Evolutionary conservation across 2,113 vertebrate species (phyloP).

Genomic region (Chaenogobius annularis): DNA sequence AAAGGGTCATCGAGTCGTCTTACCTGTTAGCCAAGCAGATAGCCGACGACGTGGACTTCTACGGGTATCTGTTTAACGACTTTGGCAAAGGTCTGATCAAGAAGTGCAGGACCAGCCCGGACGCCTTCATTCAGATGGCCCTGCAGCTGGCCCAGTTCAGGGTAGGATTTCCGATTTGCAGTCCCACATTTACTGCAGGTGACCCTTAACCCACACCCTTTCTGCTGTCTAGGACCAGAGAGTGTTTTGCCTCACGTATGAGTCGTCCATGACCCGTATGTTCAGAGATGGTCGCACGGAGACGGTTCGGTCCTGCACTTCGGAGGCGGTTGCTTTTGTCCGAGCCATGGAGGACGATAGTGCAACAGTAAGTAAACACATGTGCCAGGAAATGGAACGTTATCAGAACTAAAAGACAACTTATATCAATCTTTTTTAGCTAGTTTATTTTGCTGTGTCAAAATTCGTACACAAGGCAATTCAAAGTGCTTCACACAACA

Average conservation of each 20-base stretch:
- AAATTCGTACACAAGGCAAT: too few relatives aligned
- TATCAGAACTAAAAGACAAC: not conserved
- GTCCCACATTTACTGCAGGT: too few relatives aligned
- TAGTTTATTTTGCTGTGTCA: too few relatives aligned
- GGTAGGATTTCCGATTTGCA: slow-evolving; percentile 76
- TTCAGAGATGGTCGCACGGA: slow-evolving; percentile 94
- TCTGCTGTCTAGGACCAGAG: slow-evolving; percentile 82
- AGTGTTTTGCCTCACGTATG: slow-evolving; percentile 90
- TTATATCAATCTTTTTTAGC: not conserved
- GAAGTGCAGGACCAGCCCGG: slow-evolving; percentile 87
- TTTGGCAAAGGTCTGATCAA: slow-evolving; percentile 96
- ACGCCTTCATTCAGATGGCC: slow-evolving; percentile 90
- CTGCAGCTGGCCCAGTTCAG: slow-evolving; percentile 92
- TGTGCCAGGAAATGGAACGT: too few relatives aligned
- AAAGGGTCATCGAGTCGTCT: slow-evolving; percentile 75
- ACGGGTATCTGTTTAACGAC: slow-evolving; percentile 79
- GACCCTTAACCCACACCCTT: not conserved
- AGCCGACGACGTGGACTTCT: slow-evolving; percentile 89
- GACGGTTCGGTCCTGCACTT: slow-evolving; percentile 91
- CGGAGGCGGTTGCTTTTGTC: slow-evolving; percentile 85
- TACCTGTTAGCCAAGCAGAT: slow-evolving; percentile 80
- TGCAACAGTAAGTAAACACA: slow-evolving; percentile 66
- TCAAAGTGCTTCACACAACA: too few relatives aligned
- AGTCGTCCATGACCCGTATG: slow-evolving; percentile 95
- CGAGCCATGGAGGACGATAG: slow-evolving; percentile 80